Base-by-base conservation (phyloP, 2,888 invertebrate genomes). In the Patella caerulea region DNA sequence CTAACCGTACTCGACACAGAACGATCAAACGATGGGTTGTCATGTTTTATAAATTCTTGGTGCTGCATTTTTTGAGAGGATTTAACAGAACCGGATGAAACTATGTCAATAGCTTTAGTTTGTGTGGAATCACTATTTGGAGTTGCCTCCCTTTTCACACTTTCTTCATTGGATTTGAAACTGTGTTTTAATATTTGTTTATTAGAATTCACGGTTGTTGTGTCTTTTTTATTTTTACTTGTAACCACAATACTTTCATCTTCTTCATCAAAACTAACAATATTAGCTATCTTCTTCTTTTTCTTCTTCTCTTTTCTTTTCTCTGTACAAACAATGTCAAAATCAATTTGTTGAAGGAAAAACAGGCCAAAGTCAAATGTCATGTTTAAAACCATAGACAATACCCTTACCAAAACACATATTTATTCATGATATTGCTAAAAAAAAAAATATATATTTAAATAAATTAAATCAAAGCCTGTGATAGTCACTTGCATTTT, bases 221-320 rank as follows among this genome's bases (percentile, higher is more conserved):
- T 7, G 65, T 65, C 65, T 65, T 19, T 24, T 65, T 65, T 52
- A 71, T 17, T 52, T 71, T 34, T 34, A 52, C 17, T 71, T 52
- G 24, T 19, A 12, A 71, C 71, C 14, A 17, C 19, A 17, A 14
- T 34, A 17, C 11, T 52, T n/a, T 52, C 14, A 54, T 93, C 93
- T 77, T 94, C 94, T 78, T 94, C 94, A 87, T 95, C 95, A 91
- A 95, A 95, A 65, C 94, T 94, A 79, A 95, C 94, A 84, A 95
- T 93, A 86, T 94, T 94, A n/a, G 94, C 93, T 29, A 94, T 93
- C 73, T 94, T 93, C 90, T 94, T 94, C 88, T 93, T 94, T 85
- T 93, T 93, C 79, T 92, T 92, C 83, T 93, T 93, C 65, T 92
- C 92, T 76, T 91, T 90, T 82, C 87, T 88, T 70, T 83, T 87